Percentiles rank a stretch among this genome's conserved stretches.
phyloP scores from a whole-genome alignment of 2,113 vertebrate genomes.

The Brachyhypopomus occidentalis region DNA sequence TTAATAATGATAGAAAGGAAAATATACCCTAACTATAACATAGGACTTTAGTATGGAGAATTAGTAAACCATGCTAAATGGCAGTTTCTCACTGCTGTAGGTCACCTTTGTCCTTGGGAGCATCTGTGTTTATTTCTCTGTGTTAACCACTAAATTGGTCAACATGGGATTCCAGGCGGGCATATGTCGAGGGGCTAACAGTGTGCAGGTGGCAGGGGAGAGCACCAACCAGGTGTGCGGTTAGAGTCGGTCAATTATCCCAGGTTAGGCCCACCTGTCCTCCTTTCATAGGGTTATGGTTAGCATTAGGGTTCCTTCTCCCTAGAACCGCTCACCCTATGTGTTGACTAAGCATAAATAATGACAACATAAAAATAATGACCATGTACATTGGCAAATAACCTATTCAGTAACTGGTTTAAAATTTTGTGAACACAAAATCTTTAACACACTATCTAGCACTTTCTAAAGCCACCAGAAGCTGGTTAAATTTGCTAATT shows the following conservation, averaged over 20 bases:
- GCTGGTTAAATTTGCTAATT: background rate
- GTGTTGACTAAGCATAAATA: background rate
- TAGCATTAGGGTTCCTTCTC: background rate
- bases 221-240: slow-evolving; percentile 53
- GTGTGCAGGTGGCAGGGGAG: slow-evolving; percentile 46
- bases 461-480: background rate
- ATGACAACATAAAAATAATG: background rate
- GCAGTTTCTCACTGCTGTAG: slow-evolving; percentile 6
- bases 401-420: background rate
- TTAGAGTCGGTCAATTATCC: slow-evolving; percentile 57
- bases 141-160: slow-evolving; percentile 49
- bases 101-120: slow-evolving; percentile 37
- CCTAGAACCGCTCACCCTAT: slow-evolving; percentile 19
- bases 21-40: background rate
- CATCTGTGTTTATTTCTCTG: slow-evolving; percentile 57
- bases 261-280: slow-evolving; percentile 63
- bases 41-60: background rate
- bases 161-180: slow-evolving; percentile 51
- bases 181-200: slow-evolving; percentile 51
- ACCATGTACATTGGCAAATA: background rate
- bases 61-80: background rate
- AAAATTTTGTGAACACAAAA: background rate
- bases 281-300: background rate
- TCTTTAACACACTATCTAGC: background rate
- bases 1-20: background rate